Conservation (phyloP, 2,797 vertebrate genomes). For the Hyperoplus immaculatus region DNA sequence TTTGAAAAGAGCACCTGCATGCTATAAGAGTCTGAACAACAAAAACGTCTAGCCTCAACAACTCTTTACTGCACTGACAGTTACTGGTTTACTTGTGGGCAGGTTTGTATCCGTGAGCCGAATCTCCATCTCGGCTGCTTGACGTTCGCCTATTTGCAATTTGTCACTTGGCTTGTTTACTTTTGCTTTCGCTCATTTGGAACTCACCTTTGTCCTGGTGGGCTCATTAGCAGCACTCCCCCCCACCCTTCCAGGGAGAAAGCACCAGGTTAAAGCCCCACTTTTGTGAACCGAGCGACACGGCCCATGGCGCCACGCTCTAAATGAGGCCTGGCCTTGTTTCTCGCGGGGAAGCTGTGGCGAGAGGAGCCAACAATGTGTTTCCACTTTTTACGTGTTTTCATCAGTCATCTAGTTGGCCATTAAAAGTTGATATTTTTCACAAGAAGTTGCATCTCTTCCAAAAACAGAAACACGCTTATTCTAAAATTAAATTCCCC, state of each 20-base stretch:
- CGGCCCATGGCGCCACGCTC: constrained; percentile 73
- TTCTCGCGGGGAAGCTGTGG: constrained; percentile 59
- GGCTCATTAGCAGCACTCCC: constrained; percentile 73
- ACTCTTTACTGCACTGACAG: constrained; percentile 57
- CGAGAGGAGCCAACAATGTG: constrained; percentile 77
- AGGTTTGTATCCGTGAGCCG: constrained; percentile 39
- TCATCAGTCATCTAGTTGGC: constrained; percentile 77
- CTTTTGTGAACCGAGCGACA: constrained; percentile 61
- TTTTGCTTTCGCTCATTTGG: constrained; percentile 68
- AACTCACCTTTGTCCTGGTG: constrained; percentile 80
- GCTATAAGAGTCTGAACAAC: constrained; percentile 55
- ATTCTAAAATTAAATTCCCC: constrained; percentile 62
- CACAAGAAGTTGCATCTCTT: constrained; percentile 66
- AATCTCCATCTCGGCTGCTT: constrained; percentile 41
- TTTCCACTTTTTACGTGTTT: constrained; percentile 84
- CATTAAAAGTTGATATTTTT: constrained; percentile 73
- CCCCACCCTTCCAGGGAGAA: constrained; percentile 45
- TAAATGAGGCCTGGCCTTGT: constrained; percentile 81
- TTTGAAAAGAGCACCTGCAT: constrained; percentile 86
- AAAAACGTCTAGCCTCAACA: constrained; percentile 51
- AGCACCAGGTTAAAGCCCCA: constrained; percentile 62
- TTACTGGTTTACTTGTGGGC: constrained; percentile 39
- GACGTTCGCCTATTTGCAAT: constrained; percentile 51
- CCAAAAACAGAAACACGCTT: constrained; percentile 45
- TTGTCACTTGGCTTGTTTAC: constrained; percentile 82